A percentile compares a stretch with the other conserved stretches of the same genome.
These are phyloP conservation scores for Cataglyphis livida DNA, from an alignment of 2,888 invertebrate genomes.

Conservation along the genomic window DNA sequence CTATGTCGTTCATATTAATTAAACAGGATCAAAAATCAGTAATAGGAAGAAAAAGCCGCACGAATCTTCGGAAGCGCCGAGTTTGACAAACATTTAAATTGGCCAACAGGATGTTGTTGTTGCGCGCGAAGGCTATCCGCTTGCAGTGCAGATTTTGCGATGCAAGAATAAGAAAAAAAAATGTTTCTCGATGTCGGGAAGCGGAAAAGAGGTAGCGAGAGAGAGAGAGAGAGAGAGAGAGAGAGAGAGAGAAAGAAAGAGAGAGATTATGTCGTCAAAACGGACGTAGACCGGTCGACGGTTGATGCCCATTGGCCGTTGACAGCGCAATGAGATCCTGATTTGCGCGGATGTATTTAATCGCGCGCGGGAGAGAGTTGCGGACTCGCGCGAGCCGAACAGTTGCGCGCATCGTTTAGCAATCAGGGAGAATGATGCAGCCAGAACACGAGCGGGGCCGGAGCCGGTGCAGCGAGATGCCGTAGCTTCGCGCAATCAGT, in stretches of 20 bases:
- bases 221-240: constrained; percentile 54
- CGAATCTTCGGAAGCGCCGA: constrained; percentile 7
- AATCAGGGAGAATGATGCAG: constrained; percentile 81
- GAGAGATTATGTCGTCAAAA: constrained; percentile 73
- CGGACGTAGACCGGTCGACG: constrained; percentile 56
- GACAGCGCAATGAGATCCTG: constrained; percentile 78
- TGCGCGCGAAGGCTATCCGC: constrained; percentile 53
- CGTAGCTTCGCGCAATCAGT: constrained; percentile 65
- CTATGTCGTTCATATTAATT: background rate
- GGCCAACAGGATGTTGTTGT: constrained; percentile 68
- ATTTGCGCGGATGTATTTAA: constrained; percentile 75
- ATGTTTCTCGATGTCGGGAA: constrained; percentile 48
- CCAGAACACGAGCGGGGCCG: constrained; percentile 69
- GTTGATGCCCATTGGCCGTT: constrained; percentile 66
- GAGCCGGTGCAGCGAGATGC: constrained; percentile 56
- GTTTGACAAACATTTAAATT: constrained; percentile 73
- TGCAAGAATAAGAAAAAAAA: constrained; percentile 22
- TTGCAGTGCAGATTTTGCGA: constrained; percentile 40
- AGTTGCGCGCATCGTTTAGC: constrained; percentile 75
- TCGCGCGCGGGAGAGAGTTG: constrained; percentile 65
- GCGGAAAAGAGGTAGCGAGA: constrained; percentile 33
- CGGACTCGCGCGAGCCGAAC: constrained; percentile 49
- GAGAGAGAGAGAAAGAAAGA: constrained; percentile 40
- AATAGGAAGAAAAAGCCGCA: background rate
- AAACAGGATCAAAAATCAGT: background rate